A percentile compares a stretch with the other conserved stretches of the same genome.
Conservation (phyloP, 2,888 invertebrate genomes). For the Eupithecia centaureata region DNA sequence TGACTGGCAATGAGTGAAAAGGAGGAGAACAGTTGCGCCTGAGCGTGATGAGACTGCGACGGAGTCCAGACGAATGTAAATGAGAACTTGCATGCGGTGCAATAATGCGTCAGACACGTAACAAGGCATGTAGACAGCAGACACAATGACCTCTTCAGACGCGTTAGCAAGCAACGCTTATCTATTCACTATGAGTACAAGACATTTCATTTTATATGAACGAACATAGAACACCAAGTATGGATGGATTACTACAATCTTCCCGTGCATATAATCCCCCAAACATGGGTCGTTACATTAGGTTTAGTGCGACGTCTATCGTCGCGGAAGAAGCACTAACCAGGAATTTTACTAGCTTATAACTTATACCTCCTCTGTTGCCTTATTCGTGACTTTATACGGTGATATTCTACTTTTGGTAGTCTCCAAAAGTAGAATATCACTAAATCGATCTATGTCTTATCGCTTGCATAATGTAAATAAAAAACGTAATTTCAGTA, state of each 20-base stretch:
- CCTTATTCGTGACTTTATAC: background rate
- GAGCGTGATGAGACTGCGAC: slow-evolving; percentile 58
- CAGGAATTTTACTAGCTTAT: slow-evolving; percentile 7
- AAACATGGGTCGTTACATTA: slow-evolving; percentile 7
- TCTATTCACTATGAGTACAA: background rate
- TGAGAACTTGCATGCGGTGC: slow-evolving; percentile 60
- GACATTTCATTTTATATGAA: slow-evolving; percentile 1
- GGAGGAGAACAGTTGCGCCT: slow-evolving; percentile 59
- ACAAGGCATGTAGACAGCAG: slow-evolving; percentile 53
- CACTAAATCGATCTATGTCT: background rate
- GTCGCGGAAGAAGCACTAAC: background rate
- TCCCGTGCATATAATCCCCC: background rate
- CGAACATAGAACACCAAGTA: slow-evolving; percentile 1
- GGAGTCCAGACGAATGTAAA: slow-evolving; percentile 65
- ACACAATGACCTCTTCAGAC: slow-evolving; percentile 31
- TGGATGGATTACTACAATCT: background rate
- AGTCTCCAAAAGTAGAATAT: no score
- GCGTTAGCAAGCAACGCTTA: slow-evolving; percentile 19
- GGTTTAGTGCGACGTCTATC: background rate
- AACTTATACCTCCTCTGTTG: background rate
- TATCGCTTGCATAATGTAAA: slow-evolving; percentile 1
- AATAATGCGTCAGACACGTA: slow-evolving; percentile 48
- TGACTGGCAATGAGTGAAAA: slow-evolving; percentile 73
- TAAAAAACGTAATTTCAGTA: slow-evolving; percentile 1
- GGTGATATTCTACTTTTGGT: slow-evolving; percentile 4